Evolutionary conservation across 2,888 invertebrate species (phyloP), one percentile per base, ranked within the genome.

Genomic region (Andrena flavipes): DNA sequence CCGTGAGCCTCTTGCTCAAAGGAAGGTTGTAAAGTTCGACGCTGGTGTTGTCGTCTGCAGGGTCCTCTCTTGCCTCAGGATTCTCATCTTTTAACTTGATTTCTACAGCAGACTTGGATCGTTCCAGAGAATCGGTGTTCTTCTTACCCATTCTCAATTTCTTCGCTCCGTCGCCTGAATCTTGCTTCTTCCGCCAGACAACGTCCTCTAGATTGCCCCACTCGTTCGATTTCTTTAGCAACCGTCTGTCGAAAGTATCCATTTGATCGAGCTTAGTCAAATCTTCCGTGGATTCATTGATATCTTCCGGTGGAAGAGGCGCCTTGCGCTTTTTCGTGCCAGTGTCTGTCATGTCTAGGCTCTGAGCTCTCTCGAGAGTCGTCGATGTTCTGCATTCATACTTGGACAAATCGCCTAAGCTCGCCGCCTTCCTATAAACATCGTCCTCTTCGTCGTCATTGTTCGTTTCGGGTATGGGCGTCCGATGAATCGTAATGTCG

Each of bases 151-250:
- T 86, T 35, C 84, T 88, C n/a, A 74, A 67, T 8, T 88, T 89
- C 2, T 87, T 88, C 83, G 93, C 93, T 1, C 95, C 95, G 0
- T 94, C 94, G 26, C 92, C 92, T 0, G 26, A 20, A 29, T 73
- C 71, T 16, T 51, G 59, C 13, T 70, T 76, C n/a, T 94, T 90
- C 79, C 95, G 96, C 81, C 96, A 95, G 33, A 97, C 96, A n/a
- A 96, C 97, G 89, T 97, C 97, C 92, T 97, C 97, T 85, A 97
- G 94, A 84, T 96, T 97, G 2, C 92, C 97, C 95, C 97, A 97
- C 89, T 97, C 96, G 4, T 96, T 96, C 0, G 95, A 97, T 90
- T 97, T 97, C 92, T 97, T 97, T 74, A 97, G 92, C 67, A 96
- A 95, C 83, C 96, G 96, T 85, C 95, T 95, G 88, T 96, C 96